Evolutionary conservation across 2,888 invertebrate species (phyloP), one percentile per base, ranked within the genome.

Genomic region (Lampropteryx suffumata): DNA sequence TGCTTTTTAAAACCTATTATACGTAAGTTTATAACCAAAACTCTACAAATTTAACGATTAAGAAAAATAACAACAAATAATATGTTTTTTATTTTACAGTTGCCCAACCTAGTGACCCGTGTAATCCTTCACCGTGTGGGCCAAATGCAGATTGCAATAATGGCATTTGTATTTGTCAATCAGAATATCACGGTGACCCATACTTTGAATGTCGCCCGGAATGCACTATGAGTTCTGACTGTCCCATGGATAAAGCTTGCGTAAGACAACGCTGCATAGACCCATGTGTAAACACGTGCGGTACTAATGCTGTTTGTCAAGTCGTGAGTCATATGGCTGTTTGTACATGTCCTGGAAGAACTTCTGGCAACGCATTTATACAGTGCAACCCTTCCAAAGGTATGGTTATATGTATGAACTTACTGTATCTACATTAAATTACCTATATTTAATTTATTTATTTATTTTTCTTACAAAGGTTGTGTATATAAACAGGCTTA

Each of bases 251-350:
- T 71, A 93, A 91, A 73, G 93, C 95, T 37, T 96, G 95, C 76
- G 91, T 94, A 13, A 91, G 92, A 68, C 93, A 93, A 66, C 94
- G 92, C 72, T 95, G 95, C 67, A 74, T 91, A n/a, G 92, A 95
- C 81, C 94, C 95, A 29, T 96, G 96, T 68, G 90, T 92, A 8
- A 94, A 94, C 57, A 94, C 94, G n/a, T 96, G 96, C 75, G 96
- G 95, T 10, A 83, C 88, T 55, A 93, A 93, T 69, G 95, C 96
- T 0, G 73, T 93, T 48, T 96, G 96, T 75, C 89, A 93, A 64
- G 94, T 94, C 2, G 90, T 94, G 28, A 94, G 94, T 69, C 96
- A 96, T 69, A 92, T 94, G 73, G 94, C 96, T 6, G 93, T 93
- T 66, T 96, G 96, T 68, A 92, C 92, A 33, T 96, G 96, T 75